phyloP scores from a whole-genome alignment of 2,113 vertebrate genomes.

The Kryptolebias marmoratus region DNA sequence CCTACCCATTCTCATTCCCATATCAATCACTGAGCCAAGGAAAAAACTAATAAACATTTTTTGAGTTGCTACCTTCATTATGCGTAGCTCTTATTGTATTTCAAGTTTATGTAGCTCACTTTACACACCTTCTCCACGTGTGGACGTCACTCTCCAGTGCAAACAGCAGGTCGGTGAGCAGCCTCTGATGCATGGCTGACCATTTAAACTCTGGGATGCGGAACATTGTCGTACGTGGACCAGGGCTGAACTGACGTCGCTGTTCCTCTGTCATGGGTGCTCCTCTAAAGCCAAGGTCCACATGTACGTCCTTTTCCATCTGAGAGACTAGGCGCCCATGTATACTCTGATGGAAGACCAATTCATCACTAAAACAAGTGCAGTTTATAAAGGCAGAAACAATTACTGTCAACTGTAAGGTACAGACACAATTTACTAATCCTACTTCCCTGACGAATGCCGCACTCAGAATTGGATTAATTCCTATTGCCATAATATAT shows the following conservation, averaged over 20 bases:
- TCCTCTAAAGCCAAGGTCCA: slow-evolving; percentile 92
- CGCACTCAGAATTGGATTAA: slow-evolving; percentile 6
- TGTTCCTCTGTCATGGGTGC: slow-evolving; percentile 95
- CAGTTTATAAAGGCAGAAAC: background rate
- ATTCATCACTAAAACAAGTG: slow-evolving; percentile 13
- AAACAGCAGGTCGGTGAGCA: slow-evolving; percentile 95
- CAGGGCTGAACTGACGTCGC: slow-evolving; percentile 93
- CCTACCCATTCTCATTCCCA: background rate
- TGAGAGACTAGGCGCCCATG: slow-evolving; percentile 85
- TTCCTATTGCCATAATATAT: slow-evolving; percentile 4
- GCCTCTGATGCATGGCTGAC: slow-evolving; percentile 96
- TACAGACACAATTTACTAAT: slow-evolving; percentile 1
- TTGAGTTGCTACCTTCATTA: background rate
- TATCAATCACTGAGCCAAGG: background rate
- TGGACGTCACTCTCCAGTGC: slow-evolving; percentile 97
- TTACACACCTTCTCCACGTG: slow-evolving; percentile 93
- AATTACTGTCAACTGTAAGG: background rate
- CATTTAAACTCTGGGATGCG: slow-evolving; percentile 99
- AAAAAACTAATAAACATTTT: background rate
- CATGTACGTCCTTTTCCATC: slow-evolving; percentile 88
- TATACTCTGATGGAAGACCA: slow-evolving; percentile 80
- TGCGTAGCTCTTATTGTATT: background rate
- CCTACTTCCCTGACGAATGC: slow-evolving; percentile 12
- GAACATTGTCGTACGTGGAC: slow-evolving; percentile 98
- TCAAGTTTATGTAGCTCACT: slow-evolving; percentile 20